phyloP scores from a whole-genome alignment of 2,888 invertebrate species.

The Epinotia ramella region DNA sequence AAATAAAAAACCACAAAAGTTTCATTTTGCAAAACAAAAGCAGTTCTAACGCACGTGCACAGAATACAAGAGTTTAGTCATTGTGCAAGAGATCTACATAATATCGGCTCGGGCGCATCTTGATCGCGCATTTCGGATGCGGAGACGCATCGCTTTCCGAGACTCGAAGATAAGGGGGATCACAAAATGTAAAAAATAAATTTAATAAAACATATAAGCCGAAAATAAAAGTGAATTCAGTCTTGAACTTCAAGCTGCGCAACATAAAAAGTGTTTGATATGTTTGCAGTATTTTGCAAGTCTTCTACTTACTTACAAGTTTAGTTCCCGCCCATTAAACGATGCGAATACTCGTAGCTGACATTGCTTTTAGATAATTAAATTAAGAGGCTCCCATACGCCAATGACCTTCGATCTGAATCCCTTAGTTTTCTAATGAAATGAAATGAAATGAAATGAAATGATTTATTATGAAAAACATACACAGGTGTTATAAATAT shows the following conservation, averaged over 20 bases:
- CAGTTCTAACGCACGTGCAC: neutral
- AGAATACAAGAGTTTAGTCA: conserved; percentile 26
- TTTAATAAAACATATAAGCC: neutral
- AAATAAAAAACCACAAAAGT: neutral
- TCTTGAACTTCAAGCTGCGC: neutral
- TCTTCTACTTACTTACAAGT: neutral
- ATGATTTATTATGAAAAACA: too few relatives aligned
- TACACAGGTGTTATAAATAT: too few relatives aligned
- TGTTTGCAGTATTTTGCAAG: neutral
- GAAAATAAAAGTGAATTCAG: conserved; percentile 1
- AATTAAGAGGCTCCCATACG: too few relatives aligned
- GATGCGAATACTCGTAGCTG: too few relatives aligned
- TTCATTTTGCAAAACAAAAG: neutral
- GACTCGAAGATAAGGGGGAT: neutral
- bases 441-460: too few relatives aligned
- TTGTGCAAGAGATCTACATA: conserved; percentile 20
- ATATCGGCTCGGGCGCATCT: conserved; percentile 19
- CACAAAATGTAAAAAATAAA: conserved; percentile 17
- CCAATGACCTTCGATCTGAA: too few relatives aligned
- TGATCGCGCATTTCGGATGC: conserved; percentile 29
- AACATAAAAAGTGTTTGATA: neutral
- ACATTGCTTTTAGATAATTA: too few relatives aligned
- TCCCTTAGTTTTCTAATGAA: too few relatives aligned
- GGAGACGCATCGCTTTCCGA: neutral
- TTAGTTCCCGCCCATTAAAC: too few relatives aligned